Percentiles rank a stretch among this genome's conserved stretches.
These are phyloP conservation scores for Holothuria leucospilota DNA, from an alignment of 53 echinoderm and acorn worm species.

Conservation along the genomic window DNA sequence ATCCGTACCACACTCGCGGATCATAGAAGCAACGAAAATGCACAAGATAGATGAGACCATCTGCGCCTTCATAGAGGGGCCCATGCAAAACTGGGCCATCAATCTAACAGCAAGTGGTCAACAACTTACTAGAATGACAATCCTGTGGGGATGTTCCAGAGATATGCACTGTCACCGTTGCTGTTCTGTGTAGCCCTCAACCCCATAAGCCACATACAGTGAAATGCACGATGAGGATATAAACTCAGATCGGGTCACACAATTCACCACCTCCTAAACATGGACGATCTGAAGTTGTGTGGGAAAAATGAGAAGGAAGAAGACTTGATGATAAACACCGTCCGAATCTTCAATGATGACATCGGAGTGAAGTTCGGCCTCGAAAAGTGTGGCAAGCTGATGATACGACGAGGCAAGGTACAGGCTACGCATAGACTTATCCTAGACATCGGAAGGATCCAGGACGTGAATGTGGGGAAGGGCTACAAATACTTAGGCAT, in stretches of 20 bases:
- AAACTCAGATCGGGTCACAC: background rate
- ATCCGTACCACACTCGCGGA: too few species aligned
- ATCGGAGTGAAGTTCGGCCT: slow-evolving; percentile 55
- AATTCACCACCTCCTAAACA: slow-evolving; percentile 8
- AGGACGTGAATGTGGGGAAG: slow-evolving; percentile 23
- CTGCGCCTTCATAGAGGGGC: too few species aligned
- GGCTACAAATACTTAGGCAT: slow-evolving; percentile 43
- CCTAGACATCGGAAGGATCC: background rate
- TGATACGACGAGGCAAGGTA: slow-evolving; percentile 18
- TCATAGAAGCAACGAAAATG: too few species aligned
- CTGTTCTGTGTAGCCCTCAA: too few species aligned
- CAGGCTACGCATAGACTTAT: background rate
- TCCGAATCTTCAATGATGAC: slow-evolving; percentile 47
- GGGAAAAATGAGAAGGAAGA: slow-evolving; percentile 10
- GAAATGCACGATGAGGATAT: too few species aligned
- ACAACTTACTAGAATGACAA: too few species aligned
- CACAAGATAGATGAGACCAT: too few species aligned
- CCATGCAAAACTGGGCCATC: too few species aligned
- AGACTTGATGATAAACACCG: slow-evolving; percentile 16
- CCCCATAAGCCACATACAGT: background rate
- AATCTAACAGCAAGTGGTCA: too few species aligned
- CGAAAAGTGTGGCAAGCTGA: slow-evolving; percentile 37
- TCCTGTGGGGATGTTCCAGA: too few species aligned
- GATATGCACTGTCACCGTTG: too few species aligned
- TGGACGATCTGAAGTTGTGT: slow-evolving; percentile 13